Base-by-base conservation (phyloP, 2,797 vertebrate genomes). In the Phrynocephalus forsythii region DNA sequence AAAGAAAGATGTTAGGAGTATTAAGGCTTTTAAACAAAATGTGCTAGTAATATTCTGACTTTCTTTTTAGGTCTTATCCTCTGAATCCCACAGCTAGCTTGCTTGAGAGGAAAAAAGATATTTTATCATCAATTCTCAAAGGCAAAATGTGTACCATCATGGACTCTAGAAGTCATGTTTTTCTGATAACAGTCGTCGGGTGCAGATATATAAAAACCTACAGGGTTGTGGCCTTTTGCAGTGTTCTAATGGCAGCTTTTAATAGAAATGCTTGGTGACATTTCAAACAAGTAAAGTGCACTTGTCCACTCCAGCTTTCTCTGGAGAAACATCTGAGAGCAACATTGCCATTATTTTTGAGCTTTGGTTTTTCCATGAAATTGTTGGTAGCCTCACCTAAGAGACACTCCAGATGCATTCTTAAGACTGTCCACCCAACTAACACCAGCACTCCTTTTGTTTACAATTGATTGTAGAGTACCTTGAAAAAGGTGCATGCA, bases 231-330 rank as follows among this genome's bases (percentile, higher is more conserved):
- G 80, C 73, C 75, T 77, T 83, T 87, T 68, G 22, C 30, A 68
- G 28, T 22, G 30, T 60, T 77, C 73, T 52, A 28, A 16, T 22
- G 60, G 80, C 73, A 82, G 83, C 75, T 28, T 38, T 52, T 18
- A 11, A 5, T 20, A 87, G 63, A 66, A 69, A 87, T 83, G 86
- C 73, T 76, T 87, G 13, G 48, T 83, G 86, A 87, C 80, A 87
- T 87, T 87, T 87, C 48, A 38, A 63, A 33, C 48, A 77, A 56
- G 83, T 68, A 72, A 33, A 77, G 48, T 33, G 48, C 30, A 20
- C 9, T 78, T 83, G 48, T 15, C 78, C 28, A 73, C 18, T 13
- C 48, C 15, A 20, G 28, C 22, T 77, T 66, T n/a, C 80, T 87
- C 72, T 68, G 48, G 68, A 86, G 85, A 66, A 60, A 66, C 26